Evolutionary conservation across 1,140 invertebrate genomes (phyloP).

Genomic region (Cyclina sinensis): DNA sequence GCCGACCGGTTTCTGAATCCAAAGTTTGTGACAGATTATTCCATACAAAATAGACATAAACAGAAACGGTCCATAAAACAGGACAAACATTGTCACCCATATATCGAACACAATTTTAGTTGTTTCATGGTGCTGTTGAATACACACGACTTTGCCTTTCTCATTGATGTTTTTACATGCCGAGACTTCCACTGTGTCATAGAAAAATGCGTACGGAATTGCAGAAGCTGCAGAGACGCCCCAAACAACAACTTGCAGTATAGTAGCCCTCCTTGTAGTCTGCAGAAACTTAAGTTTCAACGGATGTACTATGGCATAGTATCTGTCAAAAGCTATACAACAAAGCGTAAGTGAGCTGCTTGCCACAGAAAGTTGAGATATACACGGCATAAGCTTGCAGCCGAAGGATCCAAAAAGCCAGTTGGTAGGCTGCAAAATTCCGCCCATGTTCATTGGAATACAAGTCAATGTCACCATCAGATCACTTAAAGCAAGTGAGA

Average conservation of each 20-base stretch:
- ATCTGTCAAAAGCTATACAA: slow-evolving; percentile 81
- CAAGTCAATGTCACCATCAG: slow-evolving; percentile 72
- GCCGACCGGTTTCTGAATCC: slow-evolving; percentile 70
- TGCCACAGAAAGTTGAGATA: slow-evolving; percentile 74
- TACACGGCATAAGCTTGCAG: slow-evolving; percentile 78
- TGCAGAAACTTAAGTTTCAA: slow-evolving; percentile 90
- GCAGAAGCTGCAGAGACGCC: slow-evolving; percentile 92
- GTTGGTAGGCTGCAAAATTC: slow-evolving; percentile 59
- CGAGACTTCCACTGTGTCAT: slow-evolving; percentile 61
- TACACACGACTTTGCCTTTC: slow-evolving; percentile 51
- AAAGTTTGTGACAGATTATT: slow-evolving; percentile 75
- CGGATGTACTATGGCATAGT: slow-evolving; percentile 80
- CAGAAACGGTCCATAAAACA: slow-evolving; percentile 71
- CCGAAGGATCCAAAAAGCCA: slow-evolving; percentile 77
- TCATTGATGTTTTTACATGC: slow-evolving; percentile 35
- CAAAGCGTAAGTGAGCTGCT: slow-evolving; percentile 79
- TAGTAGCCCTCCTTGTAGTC: slow-evolving; percentile 90
- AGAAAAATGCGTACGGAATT: slow-evolving; percentile 73
- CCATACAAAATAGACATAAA: slow-evolving; percentile 73
- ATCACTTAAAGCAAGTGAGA: slow-evolving; percentile 79
- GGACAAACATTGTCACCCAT: slow-evolving; percentile 72
- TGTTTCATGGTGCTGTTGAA: slow-evolving; percentile 40
- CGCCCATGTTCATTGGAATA: slow-evolving; percentile 75
- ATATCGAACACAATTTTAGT: slow-evolving; percentile 61
- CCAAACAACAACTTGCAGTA: slow-evolving; percentile 95